Evolutionary conservation across 2,888 invertebrate genomes (phyloP).

Genomic region (Drosophila barbarae): DNA sequence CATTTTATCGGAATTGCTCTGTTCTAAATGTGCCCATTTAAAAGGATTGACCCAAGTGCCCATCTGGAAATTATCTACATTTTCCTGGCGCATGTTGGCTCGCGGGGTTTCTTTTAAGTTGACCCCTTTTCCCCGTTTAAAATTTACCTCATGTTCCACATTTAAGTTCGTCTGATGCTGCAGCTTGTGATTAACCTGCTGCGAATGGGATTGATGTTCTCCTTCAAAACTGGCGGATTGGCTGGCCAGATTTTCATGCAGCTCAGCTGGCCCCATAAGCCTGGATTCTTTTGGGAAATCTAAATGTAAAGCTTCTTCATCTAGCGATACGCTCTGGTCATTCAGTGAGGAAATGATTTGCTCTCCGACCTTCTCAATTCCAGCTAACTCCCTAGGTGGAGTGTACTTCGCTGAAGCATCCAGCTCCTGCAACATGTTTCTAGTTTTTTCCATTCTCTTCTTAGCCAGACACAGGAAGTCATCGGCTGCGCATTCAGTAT

Average conservation of each 20-base stretch:
- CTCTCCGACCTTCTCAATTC: slow-evolving; percentile 27
- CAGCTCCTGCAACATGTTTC: slow-evolving; percentile 24
- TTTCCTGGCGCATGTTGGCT: background rate
- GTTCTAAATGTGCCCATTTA: background rate
- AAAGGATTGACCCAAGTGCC: background rate
- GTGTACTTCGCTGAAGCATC: background rate
- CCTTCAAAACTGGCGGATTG: background rate
- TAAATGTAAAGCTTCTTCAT: slow-evolving; percentile 18
- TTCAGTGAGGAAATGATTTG: slow-evolving; percentile 8
- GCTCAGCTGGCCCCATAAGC: background rate
- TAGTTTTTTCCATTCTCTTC: background rate
- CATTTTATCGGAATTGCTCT: background rate
- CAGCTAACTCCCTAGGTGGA: slow-evolving; percentile 16
- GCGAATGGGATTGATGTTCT: background rate
- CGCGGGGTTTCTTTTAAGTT: background rate
- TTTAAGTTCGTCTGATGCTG: background rate
- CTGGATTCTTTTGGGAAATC: slow-evolving; percentile 18
- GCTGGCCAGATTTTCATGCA: background rate
- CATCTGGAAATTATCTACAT: background rate
- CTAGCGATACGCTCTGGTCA: slow-evolving; percentile 11
- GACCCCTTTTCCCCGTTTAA: background rate
- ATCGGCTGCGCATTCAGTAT: slow-evolving; percentile 41
- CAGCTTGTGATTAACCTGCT: background rate
- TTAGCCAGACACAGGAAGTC: slow-evolving; percentile 11
- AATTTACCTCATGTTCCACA: background rate